Evolutionary conservation across 2,888 invertebrate species (phyloP), one percentile per base, ranked within the genome.

Genomic region (Caenorhabditis zanzibari): DNA sequence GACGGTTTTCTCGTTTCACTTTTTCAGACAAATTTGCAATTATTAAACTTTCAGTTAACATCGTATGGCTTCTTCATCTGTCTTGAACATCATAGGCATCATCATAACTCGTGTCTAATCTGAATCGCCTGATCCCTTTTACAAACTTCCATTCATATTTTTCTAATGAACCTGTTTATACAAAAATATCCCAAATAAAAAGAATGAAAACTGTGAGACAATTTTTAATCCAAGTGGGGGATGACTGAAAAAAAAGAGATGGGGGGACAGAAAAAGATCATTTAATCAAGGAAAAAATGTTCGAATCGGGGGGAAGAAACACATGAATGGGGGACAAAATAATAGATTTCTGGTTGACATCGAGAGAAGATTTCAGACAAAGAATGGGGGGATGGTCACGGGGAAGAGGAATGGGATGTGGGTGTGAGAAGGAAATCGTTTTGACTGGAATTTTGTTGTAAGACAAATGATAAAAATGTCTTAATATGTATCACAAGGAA

Each of bases 401-500:
- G 68, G 68, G 68, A 22, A 41, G 22, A 41, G 24, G 38, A 32
- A 35, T 35, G 38, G 49, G 54, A 38, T 52, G 68, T 63, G 68
- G 68, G 52, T 12, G 24, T 54, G 68, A 22, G n/a, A 22, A 14
- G 47, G 19, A 47, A 47, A n/a, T 19, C 4, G 26, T 10, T 24
- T 19, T 24, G 54, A 54, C 9, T 24, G 16, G n/a, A 52, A 41
- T n/a, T 14, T n/a, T n/a, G 10, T 24, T 6, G n/a, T 28, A 68
- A 52, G 54, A 52, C 52, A 54, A 68, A 54, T 54, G 54, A 68
- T 68, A 68, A 49, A n/a, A 54, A 16, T 68, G 68, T 68, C 54
- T 68, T 52, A 26, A 26, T 19, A 24, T n/a, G n/a, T 68, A 68
- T 68, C 68, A 68, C 68, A 68, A 52, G 22, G 52, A 54, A 12